Evolutionary conservation across 2,113 vertebrate species (phyloP), one percentile per base, ranked within the genome.

Genomic region (Carettochelys insculpta): DNA sequence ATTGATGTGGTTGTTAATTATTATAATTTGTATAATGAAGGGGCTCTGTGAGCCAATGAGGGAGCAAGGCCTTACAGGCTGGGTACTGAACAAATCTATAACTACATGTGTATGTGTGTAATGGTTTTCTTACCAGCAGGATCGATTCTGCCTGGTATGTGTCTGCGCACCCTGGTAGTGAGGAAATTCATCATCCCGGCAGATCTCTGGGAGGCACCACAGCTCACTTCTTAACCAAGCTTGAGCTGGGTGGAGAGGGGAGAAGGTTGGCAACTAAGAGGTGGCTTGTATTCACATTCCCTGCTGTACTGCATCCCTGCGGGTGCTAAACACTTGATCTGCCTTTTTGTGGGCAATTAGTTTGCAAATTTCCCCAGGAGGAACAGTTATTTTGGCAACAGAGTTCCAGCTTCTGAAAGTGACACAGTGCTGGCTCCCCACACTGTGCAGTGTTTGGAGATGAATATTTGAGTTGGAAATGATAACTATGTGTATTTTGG

Each of bases 401-500:
- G 86, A 90, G 92, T 93, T 38, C 71, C 79, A 68, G 75, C 53
- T 80, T 93, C 84, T 61, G 29, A 86, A 80, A 87, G 79, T 88
- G 90, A 51, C 73, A 50, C 83, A 77, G 19, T 89, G 71, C 84
- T 90, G 88, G 92, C 88, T 94, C 81, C 50, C 4, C 19, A 12
- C 8, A 14, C 27, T 85, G 75, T 68, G 56, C 80, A 82, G 65
- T 88, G 90, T 93, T 92, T 93, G 93, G 93, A 96, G 95, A 88
- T 79, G 85, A 80, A 90, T 85, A 90, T 90, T 95, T 89, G 78
- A 76, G 87, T 52, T 93, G 92, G 96, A 95, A 95, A 89, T 90
- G 89, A 94, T 95, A 94, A 88, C 91, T 92, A 48, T 92, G 86
- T 93, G 84, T 94, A 94, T 96, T 95, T 96, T 78, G 85, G 80